Conservation (phyloP, 2,888 invertebrate species). For the Globia sparganii region DNA sequence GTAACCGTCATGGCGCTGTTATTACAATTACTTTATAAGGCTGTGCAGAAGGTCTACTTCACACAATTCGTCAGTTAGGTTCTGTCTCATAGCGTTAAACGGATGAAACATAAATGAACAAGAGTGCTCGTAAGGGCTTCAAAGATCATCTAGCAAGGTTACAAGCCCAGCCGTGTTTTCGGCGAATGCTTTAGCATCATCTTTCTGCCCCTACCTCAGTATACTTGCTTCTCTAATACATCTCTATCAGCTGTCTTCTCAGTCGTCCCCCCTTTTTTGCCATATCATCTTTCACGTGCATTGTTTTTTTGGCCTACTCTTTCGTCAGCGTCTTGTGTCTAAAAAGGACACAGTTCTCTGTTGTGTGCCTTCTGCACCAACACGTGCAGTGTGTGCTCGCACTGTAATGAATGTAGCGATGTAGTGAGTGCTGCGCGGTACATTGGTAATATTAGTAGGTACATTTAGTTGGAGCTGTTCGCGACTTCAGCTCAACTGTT, state of each 20-base stretch:
- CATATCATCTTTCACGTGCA: not conserved
- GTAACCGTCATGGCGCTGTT: slow-evolving; percentile 63
- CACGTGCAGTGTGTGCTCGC: not conserved
- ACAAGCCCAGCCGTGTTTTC: not conserved
- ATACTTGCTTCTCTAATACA: not conserved
- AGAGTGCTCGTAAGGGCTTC: not conserved
- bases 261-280: not conserved
- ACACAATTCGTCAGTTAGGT: not conserved
- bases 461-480: not conserved
- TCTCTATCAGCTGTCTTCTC: not conserved
- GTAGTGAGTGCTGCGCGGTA: not conserved
- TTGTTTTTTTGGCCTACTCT: not conserved
- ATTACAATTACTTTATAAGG: not conserved
- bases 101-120: not conserved
- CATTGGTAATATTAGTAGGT: slow-evolving; percentile 21
- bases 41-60: slow-evolving; percentile 15
- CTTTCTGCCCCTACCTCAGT: not conserved
- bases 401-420: not conserved
- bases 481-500: not conserved
- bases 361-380: slow-evolving; percentile 17
- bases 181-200: not conserved
- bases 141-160: too few species aligned
- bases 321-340: not conserved
- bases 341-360: not conserved
- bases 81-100: not conserved